A percentile compares a stretch with the other conserved stretches of the same genome.
These are phyloP conservation scores for Sarcophaga rosellei DNA, from an alignment of 2,888 invertebrate genomes.

Conservation along the genomic window DNA sequence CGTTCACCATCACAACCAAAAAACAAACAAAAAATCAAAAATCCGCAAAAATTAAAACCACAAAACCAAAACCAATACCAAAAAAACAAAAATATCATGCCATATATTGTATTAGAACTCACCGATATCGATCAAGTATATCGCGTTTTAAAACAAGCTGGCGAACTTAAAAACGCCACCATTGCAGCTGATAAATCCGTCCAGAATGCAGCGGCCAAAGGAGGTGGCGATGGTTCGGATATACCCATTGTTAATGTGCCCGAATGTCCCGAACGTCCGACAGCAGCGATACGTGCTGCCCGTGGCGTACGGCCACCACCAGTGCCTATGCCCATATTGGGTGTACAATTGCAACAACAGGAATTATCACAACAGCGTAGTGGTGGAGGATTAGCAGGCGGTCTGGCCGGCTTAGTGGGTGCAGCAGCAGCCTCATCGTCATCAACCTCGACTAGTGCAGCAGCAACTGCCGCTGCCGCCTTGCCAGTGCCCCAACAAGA, in stretches of 20 bases:
- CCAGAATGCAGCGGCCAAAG: slow-evolving; percentile 71
- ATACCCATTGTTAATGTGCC: slow-evolving; percentile 81
- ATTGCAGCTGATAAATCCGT: slow-evolving; percentile 80
- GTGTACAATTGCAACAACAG: slow-evolving; percentile 80
- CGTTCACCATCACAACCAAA: background rate
- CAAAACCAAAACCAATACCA: slow-evolving; percentile 49
- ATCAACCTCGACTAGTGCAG: background rate
- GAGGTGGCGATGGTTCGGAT: slow-evolving; percentile 71
- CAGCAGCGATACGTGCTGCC: slow-evolving; percentile 74
- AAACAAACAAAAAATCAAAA: slow-evolving; percentile 9
- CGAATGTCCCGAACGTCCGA: slow-evolving; percentile 76
- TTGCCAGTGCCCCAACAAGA: slow-evolving; percentile 83
- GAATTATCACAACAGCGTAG: slow-evolving; percentile 80
- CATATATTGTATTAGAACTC: slow-evolving; percentile 74
- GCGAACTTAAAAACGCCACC: slow-evolving; percentile 88
- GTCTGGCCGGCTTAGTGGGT: slow-evolving; percentile 3
- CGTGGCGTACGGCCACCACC: slow-evolving; percentile 77
- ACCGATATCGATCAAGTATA: slow-evolving; percentile 94
- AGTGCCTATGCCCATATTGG: slow-evolving; percentile 78
- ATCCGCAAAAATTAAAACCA: slow-evolving; percentile 33
- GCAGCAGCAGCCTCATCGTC: background rate
- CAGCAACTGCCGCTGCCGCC: slow-evolving; percentile 71
- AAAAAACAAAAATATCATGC: slow-evolving; percentile 34
- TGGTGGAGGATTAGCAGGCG: slow-evolving; percentile 61
- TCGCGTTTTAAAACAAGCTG: slow-evolving; percentile 96